Base-by-base conservation (phyloP, 2,797 vertebrate species). In the Chloroceryle inda region DNA sequence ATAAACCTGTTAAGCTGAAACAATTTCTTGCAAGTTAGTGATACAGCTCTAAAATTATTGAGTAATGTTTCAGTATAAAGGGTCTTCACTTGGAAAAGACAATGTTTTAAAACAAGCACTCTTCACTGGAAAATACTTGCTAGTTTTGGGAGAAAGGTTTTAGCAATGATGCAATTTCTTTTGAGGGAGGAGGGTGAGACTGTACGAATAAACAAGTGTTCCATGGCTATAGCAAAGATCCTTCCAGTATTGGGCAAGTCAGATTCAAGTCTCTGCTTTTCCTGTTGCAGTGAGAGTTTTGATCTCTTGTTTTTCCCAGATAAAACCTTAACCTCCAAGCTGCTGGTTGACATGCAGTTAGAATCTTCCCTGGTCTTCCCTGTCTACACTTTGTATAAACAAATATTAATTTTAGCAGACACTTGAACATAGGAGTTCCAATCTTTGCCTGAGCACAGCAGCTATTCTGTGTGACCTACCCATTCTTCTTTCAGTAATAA, bases 61-160 rank as follows among this genome's bases (percentile, higher is more conserved):
- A 67, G 27, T 61, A 74, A 59, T 31, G 11, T 79, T 89, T 91
- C 55, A 85, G 4, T 21, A 85, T 63, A 79, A 79, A 18, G 23
- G 13, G 13, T 69, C 47, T 66, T 92, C 67, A 44, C n/a, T 92
- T 84, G 80, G 37, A 82, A 87, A 94, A 58, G 71, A 93, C 69
- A 18, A 1, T 68, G 80, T 75, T 75, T 86, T 66, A 80, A 78
- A 95, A 66, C 19, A 47, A 76, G 20, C 23, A 10, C 58, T 86
- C n/a, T 50, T 75, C 21, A 11, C 10, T 69, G 38, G 49, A 72
- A 92, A 79, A 82, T 58, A 47, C 5, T 3, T 33, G 35, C 67
- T 59, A 2, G 29, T 62, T 85, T 75, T 47, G 79, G 42, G 27
- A 69, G 73, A 72, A 75, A 47, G 62, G 9, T 69, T 88, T 92